Evolutionary conservation across 2,113 vertebrate genomes (phyloP).

Genomic region (Epinephelus fuscoguttatus): DNA sequence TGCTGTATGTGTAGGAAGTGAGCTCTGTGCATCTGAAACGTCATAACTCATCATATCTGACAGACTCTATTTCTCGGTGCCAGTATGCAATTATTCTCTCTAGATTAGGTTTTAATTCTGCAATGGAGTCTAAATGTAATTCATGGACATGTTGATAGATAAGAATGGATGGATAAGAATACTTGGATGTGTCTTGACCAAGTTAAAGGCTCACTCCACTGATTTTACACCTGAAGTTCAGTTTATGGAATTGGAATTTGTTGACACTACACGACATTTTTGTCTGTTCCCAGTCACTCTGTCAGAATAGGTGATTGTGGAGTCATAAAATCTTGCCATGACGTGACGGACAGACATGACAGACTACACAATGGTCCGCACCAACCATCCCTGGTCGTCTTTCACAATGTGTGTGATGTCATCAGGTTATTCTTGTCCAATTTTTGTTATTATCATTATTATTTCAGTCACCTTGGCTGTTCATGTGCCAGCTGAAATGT

Average conservation of each 20-base stretch:
- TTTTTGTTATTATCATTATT: no score
- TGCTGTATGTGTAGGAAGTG: constrained; percentile 53
- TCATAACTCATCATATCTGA: constrained; percentile 22
- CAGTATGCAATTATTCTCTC: background rate
- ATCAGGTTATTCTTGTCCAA: no score
- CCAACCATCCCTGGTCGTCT: no score
- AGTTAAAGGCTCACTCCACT: background rate
- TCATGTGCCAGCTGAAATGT: no score
- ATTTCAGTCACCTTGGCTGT: no score
- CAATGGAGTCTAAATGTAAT: background rate
- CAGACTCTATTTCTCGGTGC: background rate
- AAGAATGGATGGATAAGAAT: background rate
- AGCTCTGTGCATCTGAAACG: constrained; percentile 31
- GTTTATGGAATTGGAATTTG: background rate
- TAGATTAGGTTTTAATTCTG: background rate
- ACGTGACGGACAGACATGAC: no score
- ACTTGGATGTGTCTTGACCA: background rate
- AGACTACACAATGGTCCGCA: no score
- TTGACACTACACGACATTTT: no score
- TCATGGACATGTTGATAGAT: background rate
- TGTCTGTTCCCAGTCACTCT: no score
- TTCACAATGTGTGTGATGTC: no score
- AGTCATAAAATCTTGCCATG: no score
- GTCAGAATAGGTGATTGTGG: no score
- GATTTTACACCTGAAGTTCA: background rate